These are phyloP conservation scores for Aricia agestis DNA, from an alignment of 1,140 invertebrate species.

Conservation along the genomic window DNA sequence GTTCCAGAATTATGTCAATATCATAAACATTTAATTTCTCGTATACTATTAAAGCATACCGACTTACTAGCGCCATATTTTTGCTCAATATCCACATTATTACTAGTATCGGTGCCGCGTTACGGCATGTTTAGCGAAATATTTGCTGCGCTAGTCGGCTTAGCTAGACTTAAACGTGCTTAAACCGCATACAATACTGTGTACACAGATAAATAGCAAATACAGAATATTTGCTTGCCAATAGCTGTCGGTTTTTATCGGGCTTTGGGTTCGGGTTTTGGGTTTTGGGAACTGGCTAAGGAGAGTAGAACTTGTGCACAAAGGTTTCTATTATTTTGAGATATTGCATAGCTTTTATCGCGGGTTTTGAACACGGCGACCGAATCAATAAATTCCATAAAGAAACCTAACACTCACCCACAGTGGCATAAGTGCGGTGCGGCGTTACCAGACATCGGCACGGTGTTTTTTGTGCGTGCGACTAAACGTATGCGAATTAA, in stretches of 20 bases:
- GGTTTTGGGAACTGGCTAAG: too few species aligned
- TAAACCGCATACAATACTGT: background rate
- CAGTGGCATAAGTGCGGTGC: too few species aligned
- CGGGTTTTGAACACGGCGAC: too few species aligned
- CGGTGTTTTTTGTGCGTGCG: too few species aligned
- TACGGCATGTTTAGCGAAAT: background rate
- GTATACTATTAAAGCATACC: background rate
- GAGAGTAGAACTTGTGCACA: too few species aligned
- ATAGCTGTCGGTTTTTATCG: background rate
- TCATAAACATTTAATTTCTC: background rate
- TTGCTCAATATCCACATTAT: background rate
- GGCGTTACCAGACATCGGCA: too few species aligned
- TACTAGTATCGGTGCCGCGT: background rate
- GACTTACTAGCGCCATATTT: background rate
- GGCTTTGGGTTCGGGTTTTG: too few species aligned
- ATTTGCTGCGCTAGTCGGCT: background rate
- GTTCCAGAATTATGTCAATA: background rate
- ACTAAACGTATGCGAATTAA: too few species aligned
- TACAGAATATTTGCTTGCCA: background rate
- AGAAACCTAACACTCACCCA: too few species aligned
- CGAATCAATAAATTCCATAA: too few species aligned
- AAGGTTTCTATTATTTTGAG: too few species aligned
- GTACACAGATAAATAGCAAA: background rate
- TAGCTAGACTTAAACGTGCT: background rate
- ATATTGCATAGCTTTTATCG: too few species aligned